Conservation (phyloP, 2,888 invertebrate species). For the Cheilosia vernalis region DNA sequence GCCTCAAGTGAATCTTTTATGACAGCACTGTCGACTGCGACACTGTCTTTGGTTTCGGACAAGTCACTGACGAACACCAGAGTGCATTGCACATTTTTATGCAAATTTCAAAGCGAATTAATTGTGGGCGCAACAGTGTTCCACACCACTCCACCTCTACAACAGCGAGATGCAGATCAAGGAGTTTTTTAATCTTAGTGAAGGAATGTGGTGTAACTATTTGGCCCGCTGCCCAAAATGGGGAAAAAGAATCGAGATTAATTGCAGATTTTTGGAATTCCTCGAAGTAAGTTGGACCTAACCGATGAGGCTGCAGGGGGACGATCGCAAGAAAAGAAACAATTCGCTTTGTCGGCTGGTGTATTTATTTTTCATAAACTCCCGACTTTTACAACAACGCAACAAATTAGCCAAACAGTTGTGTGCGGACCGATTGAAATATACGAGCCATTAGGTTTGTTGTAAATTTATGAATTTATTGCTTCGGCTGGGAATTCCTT, state of each 20-base stretch:
- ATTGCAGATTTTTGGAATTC: constrained; percentile 78
- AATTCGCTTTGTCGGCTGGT: constrained; percentile 54
- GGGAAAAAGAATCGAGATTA: constrained; percentile 76
- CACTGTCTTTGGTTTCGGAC: constrained; percentile 39
- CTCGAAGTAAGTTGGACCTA: constrained; percentile 49
- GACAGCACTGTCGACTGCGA: constrained; percentile 42
- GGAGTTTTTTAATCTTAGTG: constrained; percentile 41
- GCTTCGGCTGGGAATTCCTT: constrained; percentile 23
- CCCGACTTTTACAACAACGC: constrained; percentile 40
- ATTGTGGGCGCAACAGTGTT: constrained; percentile 52
- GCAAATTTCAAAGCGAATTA: constrained; percentile 32
- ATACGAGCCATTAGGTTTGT: constrained; percentile 30
- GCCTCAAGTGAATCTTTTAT: constrained; percentile 50
- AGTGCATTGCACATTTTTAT: constrained; percentile 8
- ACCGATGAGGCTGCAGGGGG: constrained; percentile 7
- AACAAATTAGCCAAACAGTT: constrained; percentile 57
- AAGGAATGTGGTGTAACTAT: constrained; percentile 55
- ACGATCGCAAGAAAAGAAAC: background rate
- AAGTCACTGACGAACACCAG: constrained; percentile 20
- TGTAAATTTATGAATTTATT: constrained; percentile 42
- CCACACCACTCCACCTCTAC: constrained; percentile 6
- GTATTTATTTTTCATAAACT: constrained; percentile 28
- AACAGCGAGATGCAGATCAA: constrained; percentile 22
- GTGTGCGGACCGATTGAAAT: constrained; percentile 40
- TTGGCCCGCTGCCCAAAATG: constrained; percentile 59